Evolutionary conservation across 2,113 vertebrate species (phyloP).

Genomic region (Butorides virescens): DNA sequence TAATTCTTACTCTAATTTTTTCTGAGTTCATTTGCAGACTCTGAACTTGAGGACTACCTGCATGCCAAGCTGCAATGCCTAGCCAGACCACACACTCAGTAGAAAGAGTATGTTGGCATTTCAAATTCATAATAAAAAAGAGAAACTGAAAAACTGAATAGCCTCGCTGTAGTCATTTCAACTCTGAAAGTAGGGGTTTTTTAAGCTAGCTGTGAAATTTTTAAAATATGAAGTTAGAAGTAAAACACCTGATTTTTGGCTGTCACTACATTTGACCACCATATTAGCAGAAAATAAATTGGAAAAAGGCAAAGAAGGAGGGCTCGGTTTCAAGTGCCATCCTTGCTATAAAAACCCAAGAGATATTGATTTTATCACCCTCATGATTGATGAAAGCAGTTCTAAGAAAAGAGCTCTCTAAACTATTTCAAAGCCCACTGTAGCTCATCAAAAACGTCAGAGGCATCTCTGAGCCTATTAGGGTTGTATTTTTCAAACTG

Average conservation of each 20-base stretch:
- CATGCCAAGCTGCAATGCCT: neutral
- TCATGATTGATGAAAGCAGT: conserved; percentile 34
- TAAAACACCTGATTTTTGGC: neutral
- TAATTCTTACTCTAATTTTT: neutral
- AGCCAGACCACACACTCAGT: neutral
- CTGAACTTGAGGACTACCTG: neutral
- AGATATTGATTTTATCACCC: conserved; percentile 47
- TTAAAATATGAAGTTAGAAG: neutral
- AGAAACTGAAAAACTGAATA: neutral
- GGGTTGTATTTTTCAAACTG: neutral
- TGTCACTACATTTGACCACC: neutral
- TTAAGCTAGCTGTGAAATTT: neutral
- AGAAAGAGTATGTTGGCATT: neutral
- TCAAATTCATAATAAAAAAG: neutral
- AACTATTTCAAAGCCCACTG: conserved; percentile 50
- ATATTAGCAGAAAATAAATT: conserved; percentile 6
- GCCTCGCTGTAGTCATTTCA: neutral
- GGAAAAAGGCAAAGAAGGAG: neutral
- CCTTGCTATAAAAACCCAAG: neutral
- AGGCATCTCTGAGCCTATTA: conserved; percentile 4
- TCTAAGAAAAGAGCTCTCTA: conserved; percentile 45
- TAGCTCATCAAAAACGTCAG: conserved; percentile 27
- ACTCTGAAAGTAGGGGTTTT: neutral
- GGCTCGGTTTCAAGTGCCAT: neutral
- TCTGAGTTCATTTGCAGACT: neutral